A percentile compares a stretch with the other conserved stretches of the same genome.
Conservation (phyloP, 2,113 vertebrate species). For the Acrocephalus arundinaceus region DNA sequence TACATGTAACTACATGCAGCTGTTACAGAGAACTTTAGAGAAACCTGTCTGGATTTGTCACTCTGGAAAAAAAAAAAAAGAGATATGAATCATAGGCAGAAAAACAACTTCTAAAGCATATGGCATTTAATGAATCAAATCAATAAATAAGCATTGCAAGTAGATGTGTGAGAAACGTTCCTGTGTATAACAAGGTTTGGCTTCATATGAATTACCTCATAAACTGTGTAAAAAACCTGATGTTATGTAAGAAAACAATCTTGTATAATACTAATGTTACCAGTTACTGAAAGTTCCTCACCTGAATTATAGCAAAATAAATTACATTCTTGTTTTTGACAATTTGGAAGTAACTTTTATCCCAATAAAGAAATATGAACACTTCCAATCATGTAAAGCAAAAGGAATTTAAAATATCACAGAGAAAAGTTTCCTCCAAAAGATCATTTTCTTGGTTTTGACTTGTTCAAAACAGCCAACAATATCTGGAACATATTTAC, state of each 20-base stretch:
- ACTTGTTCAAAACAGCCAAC: not conserved
- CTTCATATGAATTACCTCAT: not conserved
- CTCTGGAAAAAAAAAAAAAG: not conserved
- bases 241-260: not conserved
- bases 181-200: not conserved
- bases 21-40: not conserved
- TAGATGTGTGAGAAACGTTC: not conserved
- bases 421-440: not conserved
- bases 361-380: not conserved
- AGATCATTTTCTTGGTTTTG: not conserved
- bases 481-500: not conserved
- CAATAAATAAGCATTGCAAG: not conserved
- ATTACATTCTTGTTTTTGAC: not conserved
- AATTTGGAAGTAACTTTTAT: not conserved
- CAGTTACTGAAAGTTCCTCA: not conserved
- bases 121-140: not conserved
- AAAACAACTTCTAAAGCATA: not conserved
- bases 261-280: not conserved
- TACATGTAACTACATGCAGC: not conserved
- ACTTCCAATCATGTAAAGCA: not conserved
- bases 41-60: not conserved
- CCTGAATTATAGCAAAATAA: not conserved
- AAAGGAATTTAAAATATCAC: not conserved
- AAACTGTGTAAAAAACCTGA: not conserved
- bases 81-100: accelerated